phyloP scores from a whole-genome alignment of 2,113 vertebrate genomes.

The Myocastor coypus region DNA sequence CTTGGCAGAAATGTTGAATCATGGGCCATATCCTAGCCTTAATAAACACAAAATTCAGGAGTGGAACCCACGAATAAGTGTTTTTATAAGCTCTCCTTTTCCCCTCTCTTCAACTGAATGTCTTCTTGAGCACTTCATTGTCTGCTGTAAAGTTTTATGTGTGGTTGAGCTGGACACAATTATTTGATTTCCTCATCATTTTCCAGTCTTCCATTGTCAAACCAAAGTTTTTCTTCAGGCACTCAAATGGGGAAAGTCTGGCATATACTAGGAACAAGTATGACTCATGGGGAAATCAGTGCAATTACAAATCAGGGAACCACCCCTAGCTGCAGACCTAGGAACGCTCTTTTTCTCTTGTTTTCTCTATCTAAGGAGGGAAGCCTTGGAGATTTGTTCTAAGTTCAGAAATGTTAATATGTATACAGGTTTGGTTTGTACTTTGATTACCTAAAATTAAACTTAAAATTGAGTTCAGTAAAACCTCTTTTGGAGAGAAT shows the following conservation, averaged over 20 bases:
- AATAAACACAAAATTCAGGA: not conserved
- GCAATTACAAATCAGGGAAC: slow-evolving; percentile 65
- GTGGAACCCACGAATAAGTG: not conserved
- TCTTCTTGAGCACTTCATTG: not conserved
- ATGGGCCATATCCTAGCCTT: not conserved
- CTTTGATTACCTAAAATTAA: slow-evolving; percentile 30
- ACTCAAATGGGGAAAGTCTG: slow-evolving; percentile 73
- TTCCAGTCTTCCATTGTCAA: slow-evolving; percentile 45
- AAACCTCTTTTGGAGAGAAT: not conserved
- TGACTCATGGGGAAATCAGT: slow-evolving; percentile 74
- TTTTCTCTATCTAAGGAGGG: slow-evolving; percentile 19
- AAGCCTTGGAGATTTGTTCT: slow-evolving; percentile 24
- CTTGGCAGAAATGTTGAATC: not conserved
- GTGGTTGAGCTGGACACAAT: slow-evolving; percentile 14
- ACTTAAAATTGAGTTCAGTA: not conserved
- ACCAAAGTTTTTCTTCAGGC: slow-evolving; percentile 65
- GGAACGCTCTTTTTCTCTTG: slow-evolving; percentile 45
- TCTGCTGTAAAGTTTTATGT: slow-evolving; percentile 1
- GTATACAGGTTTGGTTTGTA: not conserved
- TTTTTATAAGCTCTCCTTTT: not conserved
- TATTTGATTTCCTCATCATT: slow-evolving; percentile 62
- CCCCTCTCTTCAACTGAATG: not conserved
- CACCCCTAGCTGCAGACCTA: slow-evolving; percentile 52
- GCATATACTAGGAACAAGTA: slow-evolving; percentile 53
- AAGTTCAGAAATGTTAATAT: not conserved